phyloP scores from a whole-genome alignment of 2,797 vertebrate genomes.

The Ambastaia sidthimunki region DNA sequence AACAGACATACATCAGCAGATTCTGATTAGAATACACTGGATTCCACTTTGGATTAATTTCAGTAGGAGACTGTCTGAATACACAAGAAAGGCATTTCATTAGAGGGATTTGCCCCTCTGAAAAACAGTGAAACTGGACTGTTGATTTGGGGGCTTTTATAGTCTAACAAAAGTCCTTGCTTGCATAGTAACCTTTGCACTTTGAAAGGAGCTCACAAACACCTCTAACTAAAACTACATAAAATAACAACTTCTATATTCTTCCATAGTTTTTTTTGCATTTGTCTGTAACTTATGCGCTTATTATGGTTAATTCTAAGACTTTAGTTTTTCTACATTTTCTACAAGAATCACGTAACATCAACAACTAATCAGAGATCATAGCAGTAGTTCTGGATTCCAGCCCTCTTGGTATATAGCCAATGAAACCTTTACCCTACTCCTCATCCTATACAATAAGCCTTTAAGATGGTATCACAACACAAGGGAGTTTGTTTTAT shows the following conservation, averaged over 20 bases:
- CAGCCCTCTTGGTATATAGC: background rate
- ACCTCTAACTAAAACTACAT: no score
- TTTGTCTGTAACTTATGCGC: no score
- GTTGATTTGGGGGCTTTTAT: background rate
- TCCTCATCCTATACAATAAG: background rate
- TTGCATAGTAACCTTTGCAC: background rate
- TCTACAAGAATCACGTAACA: background rate
- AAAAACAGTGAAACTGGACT: background rate
- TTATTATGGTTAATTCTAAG: no score
- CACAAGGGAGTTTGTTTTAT: background rate
- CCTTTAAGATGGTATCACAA: background rate
- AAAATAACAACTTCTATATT: no score
- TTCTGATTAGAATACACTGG: background rate
- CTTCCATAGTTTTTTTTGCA: no score
- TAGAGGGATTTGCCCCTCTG: background rate
- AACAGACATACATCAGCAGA: constrained; percentile 1
- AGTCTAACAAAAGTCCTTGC: background rate
- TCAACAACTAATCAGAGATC: background rate
- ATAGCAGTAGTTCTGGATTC: constrained; percentile 4
- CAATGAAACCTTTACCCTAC: background rate
- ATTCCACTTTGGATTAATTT: background rate
- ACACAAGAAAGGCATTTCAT: background rate
- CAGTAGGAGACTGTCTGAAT: background rate
- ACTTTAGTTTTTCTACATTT: no score
- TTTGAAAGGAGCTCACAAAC: no score